Evolutionary conservation across 92 coral and sea anemone genomes (phyloP).

Genomic region (Muricea muricata): DNA sequence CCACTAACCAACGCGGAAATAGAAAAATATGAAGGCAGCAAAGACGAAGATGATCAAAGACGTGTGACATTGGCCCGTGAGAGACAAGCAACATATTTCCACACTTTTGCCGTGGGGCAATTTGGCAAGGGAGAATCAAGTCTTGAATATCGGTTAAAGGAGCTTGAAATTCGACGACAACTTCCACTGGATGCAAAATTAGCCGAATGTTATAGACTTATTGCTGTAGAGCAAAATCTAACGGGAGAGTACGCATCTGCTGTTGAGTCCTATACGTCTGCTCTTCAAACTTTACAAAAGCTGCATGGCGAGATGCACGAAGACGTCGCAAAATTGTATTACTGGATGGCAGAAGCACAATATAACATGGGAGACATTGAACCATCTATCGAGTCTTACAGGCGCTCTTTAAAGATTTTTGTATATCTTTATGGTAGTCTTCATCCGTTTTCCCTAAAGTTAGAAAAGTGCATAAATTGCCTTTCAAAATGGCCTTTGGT

Average conservation of each 20-base stretch:
- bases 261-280: background rate
- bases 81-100: background rate
- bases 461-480: too few relatives aligned
- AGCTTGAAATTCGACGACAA: conserved; percentile 9
- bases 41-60: too few relatives aligned
- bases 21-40: too few relatives aligned
- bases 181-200: conserved; percentile 9
- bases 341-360: background rate
- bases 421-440: too few relatives aligned
- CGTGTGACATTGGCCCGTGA: too few relatives aligned
- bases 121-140: conserved; percentile 11
- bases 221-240: background rate
- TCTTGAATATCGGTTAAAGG: background rate
- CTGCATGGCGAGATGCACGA: conserved; percentile 30
- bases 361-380: background rate
- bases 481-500: too few relatives aligned
- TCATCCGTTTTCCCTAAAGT: too few relatives aligned
- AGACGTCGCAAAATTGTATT: conserved; percentile 20
- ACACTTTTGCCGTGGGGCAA: background rate
- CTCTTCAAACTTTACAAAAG: background rate
- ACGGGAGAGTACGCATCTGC: background rate
- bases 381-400: conserved; percentile 14
- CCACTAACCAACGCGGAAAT: background rate
- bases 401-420: background rate
- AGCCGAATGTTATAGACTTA: background rate